Evolutionary conservation across 2,113 vertebrate species (phyloP), one percentile per base, ranked within the genome.

Genomic region (Gadus macrocephalus): DNA sequence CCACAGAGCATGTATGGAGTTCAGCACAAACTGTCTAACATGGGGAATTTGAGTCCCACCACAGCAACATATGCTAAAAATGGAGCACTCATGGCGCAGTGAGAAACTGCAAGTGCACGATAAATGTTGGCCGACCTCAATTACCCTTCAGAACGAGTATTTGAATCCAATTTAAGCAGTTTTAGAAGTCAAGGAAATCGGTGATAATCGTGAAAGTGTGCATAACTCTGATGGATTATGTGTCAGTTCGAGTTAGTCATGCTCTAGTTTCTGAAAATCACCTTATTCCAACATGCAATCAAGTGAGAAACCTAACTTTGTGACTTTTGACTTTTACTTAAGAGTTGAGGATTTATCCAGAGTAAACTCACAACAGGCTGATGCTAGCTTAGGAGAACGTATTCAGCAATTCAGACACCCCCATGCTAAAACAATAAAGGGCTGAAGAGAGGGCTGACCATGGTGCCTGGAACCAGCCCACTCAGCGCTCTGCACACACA

Each of bases 371-470:
- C 71, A 2, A 4, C 56, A 9, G 35, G 67, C 83, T 87, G 87
- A 88, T 84, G 77, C 77, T 83, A 75, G 80, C 78, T 78, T 70
- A 56, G 75, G 83, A 81, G 15, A 76, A 80, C 72, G 66, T n/a
- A 59, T 76, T 88, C 86, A 87, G 88, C 88, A 81, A 20, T 81
- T 84, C 61, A n/a, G 61, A 66, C 79, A 87, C 80, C 68, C 74
- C 68, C 58, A 63, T n/a, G 73, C 19, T 77, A 88, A 85, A 86
- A 82, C 86, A 81, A 64, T 62, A 20, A 25, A 22, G 22, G 60
- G 60, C 60, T 62, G 25, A 62, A 62, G 19, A 62, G n/a, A 62
- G 11, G 60, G 60, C 60, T 62, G 60, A 25, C 19, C 60, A n/a
- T 25, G 22, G 25, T 62, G 60, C 19, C 60, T 20, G 17, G n/a